A percentile compares a stretch with the other conserved stretches of the same genome.
These are phyloP conservation scores for Pseudomugil tenellus DNA, from an alignment of 2,797 vertebrate genomes.

Conservation along the genomic window DNA sequence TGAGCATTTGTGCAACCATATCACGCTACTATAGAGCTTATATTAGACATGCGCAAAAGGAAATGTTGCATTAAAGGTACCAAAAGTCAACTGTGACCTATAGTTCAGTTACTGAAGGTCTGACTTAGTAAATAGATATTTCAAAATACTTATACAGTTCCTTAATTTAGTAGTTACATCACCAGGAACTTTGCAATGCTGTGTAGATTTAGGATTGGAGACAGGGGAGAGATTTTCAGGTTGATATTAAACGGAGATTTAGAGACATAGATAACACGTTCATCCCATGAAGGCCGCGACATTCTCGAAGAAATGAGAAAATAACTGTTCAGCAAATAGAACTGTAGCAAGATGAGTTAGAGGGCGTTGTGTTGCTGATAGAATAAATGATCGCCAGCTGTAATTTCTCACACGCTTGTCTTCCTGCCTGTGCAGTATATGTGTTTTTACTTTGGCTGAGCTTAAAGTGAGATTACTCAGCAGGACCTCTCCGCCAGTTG, in stretches of 20 bases:
- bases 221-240: not conserved
- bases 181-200: not conserved
- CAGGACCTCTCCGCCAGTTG: slow-evolving; percentile 45
- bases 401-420: not conserved
- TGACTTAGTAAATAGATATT: not conserved
- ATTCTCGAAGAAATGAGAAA: not conserved
- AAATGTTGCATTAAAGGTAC: too few relatives aligned
- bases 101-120: not conserved
- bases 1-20: too few relatives aligned
- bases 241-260: not conserved
- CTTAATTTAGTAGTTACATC: not conserved
- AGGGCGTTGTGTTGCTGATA: slow-evolving; percentile 1
- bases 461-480: slow-evolving; percentile 48
- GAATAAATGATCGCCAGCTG: slow-evolving; percentile 13
- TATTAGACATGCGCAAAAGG: too few relatives aligned
- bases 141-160: not conserved
- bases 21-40: too few relatives aligned
- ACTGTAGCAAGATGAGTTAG: not conserved
- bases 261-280: not conserved
- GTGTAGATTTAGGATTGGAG: not conserved
- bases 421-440: slow-evolving; percentile 1
- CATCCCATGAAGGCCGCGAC: not conserved
- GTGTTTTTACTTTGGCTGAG: slow-evolving; percentile 26
- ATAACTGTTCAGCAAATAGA: not conserved
- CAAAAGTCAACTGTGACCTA: not conserved